These are phyloP conservation scores for Grantiella picta DNA, from an alignment of 2,113 vertebrate genomes.

Conservation along the genomic window DNA sequence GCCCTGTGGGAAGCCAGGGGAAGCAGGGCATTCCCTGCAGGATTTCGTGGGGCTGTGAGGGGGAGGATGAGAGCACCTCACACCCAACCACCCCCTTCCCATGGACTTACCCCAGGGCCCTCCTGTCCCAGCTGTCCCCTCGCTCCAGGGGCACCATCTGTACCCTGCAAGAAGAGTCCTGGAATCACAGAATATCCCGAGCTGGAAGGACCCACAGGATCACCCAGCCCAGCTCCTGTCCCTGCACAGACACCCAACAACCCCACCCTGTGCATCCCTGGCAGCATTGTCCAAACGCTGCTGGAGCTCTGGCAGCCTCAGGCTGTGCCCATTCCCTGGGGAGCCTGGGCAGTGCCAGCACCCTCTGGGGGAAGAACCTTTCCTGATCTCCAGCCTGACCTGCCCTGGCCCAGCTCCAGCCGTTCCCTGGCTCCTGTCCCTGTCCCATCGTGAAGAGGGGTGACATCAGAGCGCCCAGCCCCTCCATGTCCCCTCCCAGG, in stretches of 20 bases:
- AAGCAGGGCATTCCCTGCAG: background rate
- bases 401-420: background rate
- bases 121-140: conserved; percentile 80
- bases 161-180: conserved; percentile 70
- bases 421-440: rapidly evolving
- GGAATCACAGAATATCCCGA: background rate
- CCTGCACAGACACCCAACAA: background rate
- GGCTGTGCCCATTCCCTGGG: background rate
- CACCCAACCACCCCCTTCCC: background rate
- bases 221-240: rapidly evolving
- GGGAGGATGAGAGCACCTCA: background rate
- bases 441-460: background rate
- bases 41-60: background rate
- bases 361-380: background rate
- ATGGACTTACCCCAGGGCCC: conserved; percentile 77
- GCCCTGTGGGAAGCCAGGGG: rapidly evolving
- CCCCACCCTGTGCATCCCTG: background rate
- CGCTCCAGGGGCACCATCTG: conserved; percentile 64
- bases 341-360: background rate
- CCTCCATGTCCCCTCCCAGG: rapidly evolving
- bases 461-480: background rate
- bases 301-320: background rate
- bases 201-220: background rate
- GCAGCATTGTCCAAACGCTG: background rate
- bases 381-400: background rate